These are phyloP conservation scores for Pyrocoelia pectoralis DNA, from an alignment of 2,888 invertebrate species.

Conservation along the genomic window DNA sequence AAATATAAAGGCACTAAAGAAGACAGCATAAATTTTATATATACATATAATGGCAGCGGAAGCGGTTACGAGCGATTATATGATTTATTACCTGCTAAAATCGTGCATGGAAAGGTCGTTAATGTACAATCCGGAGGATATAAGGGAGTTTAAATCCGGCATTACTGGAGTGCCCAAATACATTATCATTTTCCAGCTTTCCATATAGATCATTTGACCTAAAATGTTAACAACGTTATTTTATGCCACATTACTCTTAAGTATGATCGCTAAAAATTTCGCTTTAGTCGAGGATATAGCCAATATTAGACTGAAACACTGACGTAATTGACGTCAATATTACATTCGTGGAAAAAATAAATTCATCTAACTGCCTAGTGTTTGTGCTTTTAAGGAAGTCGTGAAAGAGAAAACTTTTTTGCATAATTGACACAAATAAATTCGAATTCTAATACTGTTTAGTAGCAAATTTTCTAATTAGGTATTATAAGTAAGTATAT, in stretches of 20 bases:
- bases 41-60: not conserved
- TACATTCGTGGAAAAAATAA: too few species aligned
- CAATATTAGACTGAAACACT: too few species aligned
- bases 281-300: constrained; percentile 7
- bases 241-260: not conserved
- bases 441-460: too few species aligned
- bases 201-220: constrained; percentile 99
- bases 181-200: constrained; percentile 97
- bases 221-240: constrained; percentile 37
- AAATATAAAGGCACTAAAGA: not conserved
- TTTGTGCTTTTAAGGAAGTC: too few species aligned
- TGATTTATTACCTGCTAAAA: constrained; percentile 83
- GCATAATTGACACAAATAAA: too few species aligned
- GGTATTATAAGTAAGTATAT: too few species aligned
- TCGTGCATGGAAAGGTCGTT: constrained; percentile 99
- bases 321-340: too few species aligned
- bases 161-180: constrained; percentile 96
- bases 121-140: constrained; percentile 93
- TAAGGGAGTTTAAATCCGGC: constrained; percentile 92
- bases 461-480: too few species aligned
- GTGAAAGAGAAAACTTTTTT: too few species aligned
- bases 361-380: too few species aligned
- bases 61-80: not conserved
- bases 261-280: not conserved
- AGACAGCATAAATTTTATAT: too few species aligned